Evolutionary conservation across 2,797 vertebrate genomes (phyloP).

Genomic region (Vultur gryphus): DNA sequence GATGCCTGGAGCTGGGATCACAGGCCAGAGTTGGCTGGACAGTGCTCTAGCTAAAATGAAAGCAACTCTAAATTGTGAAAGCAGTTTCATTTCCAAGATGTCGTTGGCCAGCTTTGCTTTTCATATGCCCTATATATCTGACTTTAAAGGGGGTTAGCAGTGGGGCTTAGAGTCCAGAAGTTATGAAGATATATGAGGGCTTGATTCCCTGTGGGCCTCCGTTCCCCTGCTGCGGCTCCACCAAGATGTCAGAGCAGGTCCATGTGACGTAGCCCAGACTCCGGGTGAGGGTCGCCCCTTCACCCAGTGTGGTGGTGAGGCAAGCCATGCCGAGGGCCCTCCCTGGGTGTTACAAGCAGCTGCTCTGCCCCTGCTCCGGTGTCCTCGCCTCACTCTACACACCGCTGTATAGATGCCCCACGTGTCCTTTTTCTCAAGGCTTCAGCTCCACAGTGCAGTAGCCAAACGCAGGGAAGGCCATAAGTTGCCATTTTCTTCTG

Average conservation of each 20-base stretch:
- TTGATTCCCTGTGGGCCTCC: not conserved
- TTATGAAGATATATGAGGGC: not conserved
- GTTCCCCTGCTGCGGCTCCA: not conserved
- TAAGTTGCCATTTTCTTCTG: not conserved
- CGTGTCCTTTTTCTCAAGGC: not conserved
- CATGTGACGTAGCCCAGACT: fast-evolving
- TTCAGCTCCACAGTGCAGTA: not conserved
- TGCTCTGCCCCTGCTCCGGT: not conserved
- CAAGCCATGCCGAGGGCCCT: fast-evolving
- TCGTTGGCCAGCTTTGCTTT: not conserved
- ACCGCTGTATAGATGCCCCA: not conserved
- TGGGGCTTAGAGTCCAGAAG: not conserved
- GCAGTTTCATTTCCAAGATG: not conserved
- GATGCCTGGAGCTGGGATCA: not conserved
- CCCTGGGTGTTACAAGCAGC: not conserved
- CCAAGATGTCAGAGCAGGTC: not conserved
- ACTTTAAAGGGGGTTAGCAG: not conserved
- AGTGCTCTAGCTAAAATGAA: not conserved
- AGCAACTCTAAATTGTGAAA: not conserved
- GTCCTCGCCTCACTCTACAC: not conserved
- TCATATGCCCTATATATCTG: not conserved
- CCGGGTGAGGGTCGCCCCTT: not conserved
- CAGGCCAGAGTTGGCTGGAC: not conserved
- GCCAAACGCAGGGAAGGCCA: not conserved
- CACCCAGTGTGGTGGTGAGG: fast-evolving